Evolutionary conservation across 2,797 vertebrate genomes (phyloP).

Genomic region (Hydrophis major): DNA sequence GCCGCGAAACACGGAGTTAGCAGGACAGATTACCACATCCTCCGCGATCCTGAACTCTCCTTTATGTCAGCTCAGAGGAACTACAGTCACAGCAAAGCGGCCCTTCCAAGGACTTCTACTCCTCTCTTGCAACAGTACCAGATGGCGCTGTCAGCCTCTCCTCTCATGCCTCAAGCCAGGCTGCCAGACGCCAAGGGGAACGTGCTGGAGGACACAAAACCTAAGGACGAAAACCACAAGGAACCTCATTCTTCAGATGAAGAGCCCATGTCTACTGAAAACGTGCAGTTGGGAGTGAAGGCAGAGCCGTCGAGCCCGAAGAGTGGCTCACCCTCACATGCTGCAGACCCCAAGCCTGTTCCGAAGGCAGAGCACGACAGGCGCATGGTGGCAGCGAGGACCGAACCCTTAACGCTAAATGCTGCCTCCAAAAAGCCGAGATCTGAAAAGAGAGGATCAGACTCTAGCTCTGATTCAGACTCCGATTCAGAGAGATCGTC

Average conservation of each 20-base stretch:
- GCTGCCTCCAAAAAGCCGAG: conserved; percentile 90
- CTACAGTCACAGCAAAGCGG: conserved; percentile 89
- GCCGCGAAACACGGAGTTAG: conserved; percentile 97
- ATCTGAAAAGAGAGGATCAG: conserved; percentile 82
- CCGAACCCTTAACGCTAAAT: conserved; percentile 92
- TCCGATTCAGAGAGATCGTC: conserved; percentile 91
- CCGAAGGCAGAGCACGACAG: conserved; percentile 77
- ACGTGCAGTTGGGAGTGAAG: conserved; percentile 69
- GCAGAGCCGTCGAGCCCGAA: conserved; percentile 76
- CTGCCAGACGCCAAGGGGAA: conserved; percentile 75
- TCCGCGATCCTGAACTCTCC: conserved; percentile 93
- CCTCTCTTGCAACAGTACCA: conserved; percentile 79
- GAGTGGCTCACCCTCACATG: conserved; percentile 73
- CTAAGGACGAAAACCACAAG: conserved; percentile 70
- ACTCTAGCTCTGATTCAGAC: conserved; percentile 81
- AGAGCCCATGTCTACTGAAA: conserved; percentile 76
- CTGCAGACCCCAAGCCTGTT: conserved; percentile 72
- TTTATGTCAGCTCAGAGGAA: conserved; percentile 92
- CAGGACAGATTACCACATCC: conserved; percentile 97
- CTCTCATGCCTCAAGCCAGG: conserved; percentile 75
- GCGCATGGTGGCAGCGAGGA: conserved; percentile 93
- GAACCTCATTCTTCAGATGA: conserved; percentile 78
- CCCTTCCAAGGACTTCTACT: conserved; percentile 71
- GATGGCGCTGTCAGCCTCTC: conserved; percentile 73
- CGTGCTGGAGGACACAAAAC: conserved; percentile 72